Evolutionary conservation across 2,113 vertebrate genomes (phyloP), one percentile per base, ranked within the genome.

Genomic region (Oryzias celebensis): DNA sequence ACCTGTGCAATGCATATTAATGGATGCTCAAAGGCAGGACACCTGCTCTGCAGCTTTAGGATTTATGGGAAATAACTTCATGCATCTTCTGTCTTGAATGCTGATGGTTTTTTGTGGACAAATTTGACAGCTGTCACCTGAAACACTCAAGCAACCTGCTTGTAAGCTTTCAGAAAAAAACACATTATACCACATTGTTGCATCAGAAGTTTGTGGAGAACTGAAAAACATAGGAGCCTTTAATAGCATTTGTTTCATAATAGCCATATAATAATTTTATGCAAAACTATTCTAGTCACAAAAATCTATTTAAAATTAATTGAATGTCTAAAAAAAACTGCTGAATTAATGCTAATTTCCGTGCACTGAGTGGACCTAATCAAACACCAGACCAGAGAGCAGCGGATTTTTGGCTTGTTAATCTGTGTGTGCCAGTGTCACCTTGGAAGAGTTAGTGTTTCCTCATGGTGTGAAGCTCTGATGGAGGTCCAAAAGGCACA

Each of bases 1-100:
- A 84, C 13, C 4, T 5, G 20, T 15, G 7, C 46, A 61, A 86
- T 89, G 47, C 83, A 89, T 87, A 84, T 64, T 89, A 65, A 52
- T 83, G 65, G 47, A 65, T 20, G 62, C 78, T 78, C 23, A 65
- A 55, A 67, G 82, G 78, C 68, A 73, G 58, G 45, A 73, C 79
- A 89, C 73, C 82, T 82, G 78, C 36, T 55, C 61, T 65, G 14
- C 45, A 43, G 59, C 59, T 69, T 67, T 52, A 61, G 52, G 42
- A 65, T 23, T 57, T 50, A 24, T 26, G 3, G 2, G 14, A 57
- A 48, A 62, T 68, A 77, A 68, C 65, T 67, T 65, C 14, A 52
- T 62, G 36, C 23, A 13, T 64, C 23, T 67, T 58, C 57, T 73
- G 20, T 63, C 23, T 58, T 36, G 14, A 44, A 1, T 57, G 44